phyloP scores from a whole-genome alignment of 1,140 invertebrate species.

The Zaprionus kolodkinae region DNA sequence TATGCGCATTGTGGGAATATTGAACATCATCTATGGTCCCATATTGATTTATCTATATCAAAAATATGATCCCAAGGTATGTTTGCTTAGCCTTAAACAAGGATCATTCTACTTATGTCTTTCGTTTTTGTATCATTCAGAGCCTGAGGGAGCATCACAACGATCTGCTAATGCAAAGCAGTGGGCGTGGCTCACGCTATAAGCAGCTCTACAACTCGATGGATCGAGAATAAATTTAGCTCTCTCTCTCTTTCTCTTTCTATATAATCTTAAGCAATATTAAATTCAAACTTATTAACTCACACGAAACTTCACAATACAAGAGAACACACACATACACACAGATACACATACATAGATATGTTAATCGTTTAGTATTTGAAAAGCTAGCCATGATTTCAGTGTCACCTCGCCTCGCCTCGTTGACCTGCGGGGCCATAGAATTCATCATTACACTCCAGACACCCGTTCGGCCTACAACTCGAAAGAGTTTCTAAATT shows the following conservation, averaged over 20 bases:
- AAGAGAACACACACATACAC: background rate
- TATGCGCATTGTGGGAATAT: constrained; percentile 88
- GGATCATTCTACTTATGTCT: no score
- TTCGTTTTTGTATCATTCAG: constrained; percentile 22
- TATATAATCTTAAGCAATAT: constrained; percentile 67
- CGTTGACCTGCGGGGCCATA: background rate
- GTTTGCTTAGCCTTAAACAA: background rate
- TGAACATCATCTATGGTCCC: constrained; percentile 89
- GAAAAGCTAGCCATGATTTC: constrained; percentile 26
- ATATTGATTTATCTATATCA: constrained; percentile 84
- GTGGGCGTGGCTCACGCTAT: constrained; percentile 68
- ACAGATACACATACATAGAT: constrained; percentile 10
- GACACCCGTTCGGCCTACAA: constrained; percentile 48
- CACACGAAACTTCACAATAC: background rate
- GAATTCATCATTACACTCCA: constrained; percentile 30
- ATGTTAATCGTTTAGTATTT: background rate
- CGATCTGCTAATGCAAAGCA: constrained; percentile 69
- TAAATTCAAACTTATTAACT: constrained; percentile 24
- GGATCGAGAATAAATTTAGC: constrained; percentile 63
- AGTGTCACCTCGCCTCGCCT: constrained; percentile 1
- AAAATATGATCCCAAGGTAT: constrained; percentile 82
- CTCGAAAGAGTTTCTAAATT: constrained; percentile 67
- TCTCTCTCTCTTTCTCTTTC: background rate
- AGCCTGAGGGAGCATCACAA: constrained; percentile 64
- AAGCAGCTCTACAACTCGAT: constrained; percentile 79